A percentile compares a stretch with the other conserved stretches of the same genome.
These are phyloP conservation scores for Lordiphosa mommai DNA, from an alignment of 1,140 invertebrate genomes.

Conservation along the genomic window DNA sequence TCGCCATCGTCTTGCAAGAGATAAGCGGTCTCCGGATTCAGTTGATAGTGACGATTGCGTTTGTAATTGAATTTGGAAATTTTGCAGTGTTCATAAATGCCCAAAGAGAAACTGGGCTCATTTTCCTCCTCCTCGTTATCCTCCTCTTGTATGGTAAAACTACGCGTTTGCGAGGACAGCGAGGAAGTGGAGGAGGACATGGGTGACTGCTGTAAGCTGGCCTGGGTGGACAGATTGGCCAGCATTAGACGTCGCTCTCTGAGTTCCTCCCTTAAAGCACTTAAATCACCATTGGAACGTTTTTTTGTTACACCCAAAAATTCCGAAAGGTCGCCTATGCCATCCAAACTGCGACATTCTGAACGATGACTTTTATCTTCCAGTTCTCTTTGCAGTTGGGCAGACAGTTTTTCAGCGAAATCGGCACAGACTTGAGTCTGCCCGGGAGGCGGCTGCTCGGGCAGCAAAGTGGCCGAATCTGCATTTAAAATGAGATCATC, in stretches of 20 bases:
- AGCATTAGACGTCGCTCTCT: slow-evolving; percentile 80
- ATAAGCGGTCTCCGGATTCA: slow-evolving; percentile 75
- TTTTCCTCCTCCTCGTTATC: slow-evolving; percentile 71
- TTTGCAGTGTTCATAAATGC: slow-evolving; percentile 75
- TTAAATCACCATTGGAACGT: slow-evolving; percentile 81
- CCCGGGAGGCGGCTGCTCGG: slow-evolving; percentile 40
- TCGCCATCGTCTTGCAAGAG: slow-evolving; percentile 71
- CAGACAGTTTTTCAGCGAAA: slow-evolving; percentile 87
- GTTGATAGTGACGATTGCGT: slow-evolving; percentile 64
- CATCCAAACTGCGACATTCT: slow-evolving; percentile 57
- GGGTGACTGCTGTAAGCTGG: slow-evolving; percentile 79
- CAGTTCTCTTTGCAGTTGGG: slow-evolving; percentile 87
- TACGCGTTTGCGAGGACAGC: slow-evolving; percentile 71
- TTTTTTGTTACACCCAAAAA: slow-evolving; percentile 47
- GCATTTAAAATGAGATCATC: slow-evolving; percentile 71
- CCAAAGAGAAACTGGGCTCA: slow-evolving; percentile 64
- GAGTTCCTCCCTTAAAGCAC: slow-evolving; percentile 82
- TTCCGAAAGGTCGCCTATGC: slow-evolving; percentile 55
- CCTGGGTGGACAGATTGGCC: slow-evolving; percentile 80
- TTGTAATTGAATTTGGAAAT: slow-evolving; percentile 77
- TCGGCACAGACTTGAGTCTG: slow-evolving; percentile 85
- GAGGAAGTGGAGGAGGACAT: slow-evolving; percentile 71
- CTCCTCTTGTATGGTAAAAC: slow-evolving; percentile 75
- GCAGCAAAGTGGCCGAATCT: slow-evolving; percentile 52
- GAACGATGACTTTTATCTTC: slow-evolving; percentile 82